These are phyloP conservation scores for Teleiodes luculella DNA, from an alignment of 2,888 invertebrate species.

Conservation along the genomic window DNA sequence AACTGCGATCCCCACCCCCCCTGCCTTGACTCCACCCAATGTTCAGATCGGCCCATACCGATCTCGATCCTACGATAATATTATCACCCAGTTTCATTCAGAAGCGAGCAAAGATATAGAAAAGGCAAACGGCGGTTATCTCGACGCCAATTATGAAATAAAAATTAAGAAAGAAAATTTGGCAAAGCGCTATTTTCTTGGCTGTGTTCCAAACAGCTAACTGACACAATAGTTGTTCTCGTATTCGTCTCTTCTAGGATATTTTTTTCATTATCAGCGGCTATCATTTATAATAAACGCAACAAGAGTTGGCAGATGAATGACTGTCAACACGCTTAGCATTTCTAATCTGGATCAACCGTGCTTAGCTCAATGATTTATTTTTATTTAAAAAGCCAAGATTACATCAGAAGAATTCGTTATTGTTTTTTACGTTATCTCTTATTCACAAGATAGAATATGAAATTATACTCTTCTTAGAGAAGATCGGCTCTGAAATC, in stretches of 20 bases:
- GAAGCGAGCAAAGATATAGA: too few relatives aligned
- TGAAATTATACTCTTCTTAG: too few relatives aligned
- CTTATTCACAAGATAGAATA: too few relatives aligned
- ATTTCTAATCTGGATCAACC: neutral
- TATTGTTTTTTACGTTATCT: too few relatives aligned
- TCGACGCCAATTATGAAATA: neutral
- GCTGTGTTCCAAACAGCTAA: constrained; percentile 34
- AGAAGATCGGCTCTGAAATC: too few relatives aligned
- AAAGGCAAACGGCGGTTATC: neutral
- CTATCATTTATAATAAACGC: constrained; percentile 9
- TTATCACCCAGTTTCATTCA: too few relatives aligned
- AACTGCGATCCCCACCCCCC: too few relatives aligned
- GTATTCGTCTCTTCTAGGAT: constrained; percentile 1
- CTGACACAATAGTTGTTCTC: constrained; percentile 12
- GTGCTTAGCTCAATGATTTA: neutral
- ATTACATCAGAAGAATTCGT: too few relatives aligned
- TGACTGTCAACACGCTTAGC: neutral
- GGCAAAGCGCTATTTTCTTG: constrained; percentile 37
- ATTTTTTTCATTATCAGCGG: constrained; percentile 5
- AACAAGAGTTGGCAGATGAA: constrained; percentile 15
- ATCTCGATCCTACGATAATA: too few relatives aligned
- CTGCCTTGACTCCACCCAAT: too few relatives aligned
- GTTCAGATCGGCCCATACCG: too few relatives aligned
- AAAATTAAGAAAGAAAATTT: neutral
- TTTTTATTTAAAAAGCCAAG: neutral